Base-by-base conservation (phyloP, 2,797 vertebrate species). In the Artibeus lituratus region DNA sequence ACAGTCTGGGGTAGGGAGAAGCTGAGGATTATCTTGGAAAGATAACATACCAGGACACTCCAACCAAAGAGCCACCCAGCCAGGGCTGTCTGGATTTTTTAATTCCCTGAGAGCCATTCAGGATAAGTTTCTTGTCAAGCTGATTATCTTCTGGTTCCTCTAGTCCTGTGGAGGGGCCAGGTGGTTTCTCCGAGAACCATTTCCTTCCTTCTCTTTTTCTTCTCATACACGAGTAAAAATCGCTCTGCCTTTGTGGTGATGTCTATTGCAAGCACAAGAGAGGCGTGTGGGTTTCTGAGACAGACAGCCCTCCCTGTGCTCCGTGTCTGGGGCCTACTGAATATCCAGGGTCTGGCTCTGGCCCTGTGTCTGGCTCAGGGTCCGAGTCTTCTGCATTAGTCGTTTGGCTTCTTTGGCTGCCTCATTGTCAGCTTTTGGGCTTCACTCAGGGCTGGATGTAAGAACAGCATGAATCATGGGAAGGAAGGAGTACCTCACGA, bases 381-480 rank as follows among this genome's bases (percentile, higher is more conserved):
- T 80, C 37, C n/a, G 37, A 77, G 5, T 55, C 42, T 65, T 72
- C 9, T 72, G 80, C 2, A 1, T 22, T 32, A 29, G 57, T 26
- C 39, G 8, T 18, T 1, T 73, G 53, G 35, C 65, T 62, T 47
- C 57, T 37, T 70, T 35, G n/a, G 74, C 67, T 16, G 7, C 44
- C 42, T 96, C 94, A 94, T 21, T 70, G 49, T 74, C 69, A 49
- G 42, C 77, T 69, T 93, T 96, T 80, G 92, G 95, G 81, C 16
- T 92, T 95, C 91, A 42, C 87, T 93, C 94, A 99, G 99, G 80
- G 99, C 99, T 37, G 99, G 99, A 91, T 99, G 99, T 97, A 99
- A 99, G 97, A 99, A 99, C 98, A 99, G 99, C 98, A 99, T 99
- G 99, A 99, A 99, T 97, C 99, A 99, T 93, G 98, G 99, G n/a